Evolutionary conservation across 2,113 vertebrate genomes (phyloP).

Genomic region (Lepus americanus): DNA sequence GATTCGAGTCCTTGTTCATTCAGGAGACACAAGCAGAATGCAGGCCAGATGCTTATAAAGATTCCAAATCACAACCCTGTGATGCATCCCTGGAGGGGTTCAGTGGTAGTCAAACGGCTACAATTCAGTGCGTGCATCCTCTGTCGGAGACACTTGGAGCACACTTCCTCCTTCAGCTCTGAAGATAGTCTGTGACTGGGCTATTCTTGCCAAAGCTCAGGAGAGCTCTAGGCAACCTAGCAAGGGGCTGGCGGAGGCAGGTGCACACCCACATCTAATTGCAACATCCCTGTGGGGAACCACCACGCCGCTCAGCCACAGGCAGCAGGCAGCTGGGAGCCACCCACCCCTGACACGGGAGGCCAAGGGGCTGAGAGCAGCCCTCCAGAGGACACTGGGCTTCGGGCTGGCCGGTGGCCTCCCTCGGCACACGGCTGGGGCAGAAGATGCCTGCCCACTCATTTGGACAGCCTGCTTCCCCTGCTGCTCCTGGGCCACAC

Average conservation of each 20-base stretch:
- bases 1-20: neutral
- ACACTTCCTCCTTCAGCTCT: slow-evolving; percentile 17
- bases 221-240: neutral
- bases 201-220: neutral
- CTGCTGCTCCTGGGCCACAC: neutral
- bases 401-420: neutral
- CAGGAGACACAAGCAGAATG: neutral
- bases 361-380: fast-evolving
- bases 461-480: fast-evolving
- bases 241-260: neutral
- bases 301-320: neutral
- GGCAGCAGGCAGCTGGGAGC: neutral
- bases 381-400: neutral
- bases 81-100: neutral
- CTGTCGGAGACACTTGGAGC: neutral
- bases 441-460: neutral
- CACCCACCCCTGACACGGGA: neutral
- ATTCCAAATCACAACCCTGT: slow-evolving; percentile 1
- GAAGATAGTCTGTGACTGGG: neutral
- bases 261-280: neutral
- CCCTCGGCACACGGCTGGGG: neutral
- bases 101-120: neutral
- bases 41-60: slow-evolving; percentile 47
- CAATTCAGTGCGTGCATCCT: neutral
- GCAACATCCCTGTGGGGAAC: neutral